Conservation (phyloP, 2,113 vertebrate genomes). For the Cololabis saira region DNA sequence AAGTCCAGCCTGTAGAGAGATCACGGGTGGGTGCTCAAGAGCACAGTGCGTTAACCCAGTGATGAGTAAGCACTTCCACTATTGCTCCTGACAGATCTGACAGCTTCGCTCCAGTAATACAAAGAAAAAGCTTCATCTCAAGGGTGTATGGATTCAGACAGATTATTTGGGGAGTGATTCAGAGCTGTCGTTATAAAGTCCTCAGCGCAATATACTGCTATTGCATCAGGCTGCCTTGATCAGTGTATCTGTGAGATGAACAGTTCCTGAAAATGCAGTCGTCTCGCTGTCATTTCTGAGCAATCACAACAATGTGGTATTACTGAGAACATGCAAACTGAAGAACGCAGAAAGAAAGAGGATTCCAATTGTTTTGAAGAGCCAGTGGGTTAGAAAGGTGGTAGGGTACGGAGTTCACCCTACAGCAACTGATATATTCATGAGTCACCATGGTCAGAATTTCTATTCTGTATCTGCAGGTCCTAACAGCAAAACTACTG, state of each 20-base stretch:
- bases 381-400: slow-evolving; percentile 21
- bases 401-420: slow-evolving; percentile 32
- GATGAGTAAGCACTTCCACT: slow-evolving; percentile 68
- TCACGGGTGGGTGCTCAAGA: slow-evolving; percentile 36
- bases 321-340: background rate
- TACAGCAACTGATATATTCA: slow-evolving; percentile 50
- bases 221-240: slow-evolving; percentile 22
- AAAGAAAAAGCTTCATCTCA: slow-evolving; percentile 57
- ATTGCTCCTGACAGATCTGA: slow-evolving; percentile 67
- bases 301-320: background rate
- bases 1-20: slow-evolving; percentile 43
- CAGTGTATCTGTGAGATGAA: slow-evolving; percentile 15
- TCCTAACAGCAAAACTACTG: slow-evolving; percentile 18
- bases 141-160: slow-evolving; percentile 65
- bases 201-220: slow-evolving; percentile 53
- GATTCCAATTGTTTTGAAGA: slow-evolving; percentile 1
- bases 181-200: slow-evolving; percentile 61
- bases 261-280: slow-evolving; percentile 1
- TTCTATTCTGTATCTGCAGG: slow-evolving; percentile 43
- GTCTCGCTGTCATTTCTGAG: slow-evolving; percentile 3
- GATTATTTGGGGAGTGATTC: slow-evolving; percentile 63
- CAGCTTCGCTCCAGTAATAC: slow-evolving; percentile 56
- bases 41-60: slow-evolving; percentile 47
- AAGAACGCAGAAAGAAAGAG: slow-evolving; percentile 9
- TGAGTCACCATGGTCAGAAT: slow-evolving; percentile 51